A percentile compares a stretch with the other conserved stretches of the same genome.
Evolutionary conservation across 2,113 vertebrate genomes (phyloP).

Genomic region (Plecotus auritus): DNA sequence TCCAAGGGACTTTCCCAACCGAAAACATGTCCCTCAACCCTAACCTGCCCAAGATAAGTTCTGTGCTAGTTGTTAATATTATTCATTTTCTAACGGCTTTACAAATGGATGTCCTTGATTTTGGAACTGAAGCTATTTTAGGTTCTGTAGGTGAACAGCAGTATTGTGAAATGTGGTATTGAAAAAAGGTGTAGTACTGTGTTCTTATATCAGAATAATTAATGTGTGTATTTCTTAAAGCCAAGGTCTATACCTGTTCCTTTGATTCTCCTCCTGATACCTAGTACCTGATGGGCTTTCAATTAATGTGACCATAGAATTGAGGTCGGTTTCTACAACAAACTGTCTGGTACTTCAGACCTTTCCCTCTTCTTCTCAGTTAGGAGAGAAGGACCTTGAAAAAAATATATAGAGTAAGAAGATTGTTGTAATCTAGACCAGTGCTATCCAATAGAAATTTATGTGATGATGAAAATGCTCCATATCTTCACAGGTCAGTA

Average conservation of each 20-base stretch:
- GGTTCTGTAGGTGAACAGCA: background rate
- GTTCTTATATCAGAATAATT: background rate
- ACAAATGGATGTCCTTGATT: background rate
- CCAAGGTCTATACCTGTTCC: background rate
- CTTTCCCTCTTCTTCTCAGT: background rate
- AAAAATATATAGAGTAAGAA: background rate
- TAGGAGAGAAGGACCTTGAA: background rate
- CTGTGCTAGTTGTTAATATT: background rate
- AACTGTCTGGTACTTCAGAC: background rate
- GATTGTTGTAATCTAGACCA: background rate
- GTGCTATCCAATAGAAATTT: background rate
- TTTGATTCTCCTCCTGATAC: background rate
- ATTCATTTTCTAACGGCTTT: background rate
- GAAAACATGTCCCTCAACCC: background rate
- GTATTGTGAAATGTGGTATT: background rate
- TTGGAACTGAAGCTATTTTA: background rate
- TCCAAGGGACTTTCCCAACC: slow-evolving; percentile 1
- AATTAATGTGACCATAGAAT: background rate
- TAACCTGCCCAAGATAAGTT: background rate
- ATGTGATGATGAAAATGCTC: background rate
- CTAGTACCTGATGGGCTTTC: background rate
- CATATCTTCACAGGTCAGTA: background rate
- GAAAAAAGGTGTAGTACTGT: background rate
- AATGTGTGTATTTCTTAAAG: background rate
- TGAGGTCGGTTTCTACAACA: background rate